Evolutionary conservation across 1,140 invertebrate genomes (phyloP), one percentile per base, ranked within the genome.

Genomic region (Temnothorax longispinosus): DNA sequence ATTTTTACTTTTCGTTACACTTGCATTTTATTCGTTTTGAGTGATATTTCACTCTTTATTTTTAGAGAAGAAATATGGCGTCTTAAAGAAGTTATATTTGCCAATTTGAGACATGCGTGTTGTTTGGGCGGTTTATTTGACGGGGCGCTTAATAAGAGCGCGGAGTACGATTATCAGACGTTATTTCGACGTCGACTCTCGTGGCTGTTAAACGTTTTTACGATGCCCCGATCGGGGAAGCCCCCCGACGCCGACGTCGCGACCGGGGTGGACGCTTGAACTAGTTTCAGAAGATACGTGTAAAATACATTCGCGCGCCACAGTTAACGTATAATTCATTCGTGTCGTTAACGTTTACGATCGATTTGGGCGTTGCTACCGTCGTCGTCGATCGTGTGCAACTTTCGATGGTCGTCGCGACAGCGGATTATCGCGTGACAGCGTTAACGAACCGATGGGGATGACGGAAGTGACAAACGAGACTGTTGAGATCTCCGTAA

Each of bases 401-500:
- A 44, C 15, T 32, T 32, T n/a, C 27, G 15, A 69, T n/a, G 18
- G 15, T 38, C 13, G 35, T 80, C n/a, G 2, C 64, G 64, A 41
- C 18, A 8, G 35, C 4, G 35, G 35, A 80, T 69, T 27, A 38
- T 44, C 60, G 64, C 64, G 64, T 13, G 64, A 60, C 44, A 38
- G 47, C 32, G n/a, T 58, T 71, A 32, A 71, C 27, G 38, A 56
- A 71, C 15, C 35, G 35, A 50, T 8, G 21, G 47, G 47, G 15
- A 47, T n/a, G 52, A n/a, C 38, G 60, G 54, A 38, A 44, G 11
- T 21, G 32, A 75, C 41, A 58, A 82, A 82, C 32, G 69, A 47
- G 38, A 81, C 77, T 15, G 27, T 58, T 11, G 75, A 47, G 54
- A 11, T 69, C 32, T 69, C 35, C 38, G 65, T 47, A 81, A 81